Percentiles rank a stretch among this genome's conserved stretches.
Evolutionary conservation across 2,113 vertebrate species (phyloP).

Genomic region (Pelecanoides urinatrix): DNA sequence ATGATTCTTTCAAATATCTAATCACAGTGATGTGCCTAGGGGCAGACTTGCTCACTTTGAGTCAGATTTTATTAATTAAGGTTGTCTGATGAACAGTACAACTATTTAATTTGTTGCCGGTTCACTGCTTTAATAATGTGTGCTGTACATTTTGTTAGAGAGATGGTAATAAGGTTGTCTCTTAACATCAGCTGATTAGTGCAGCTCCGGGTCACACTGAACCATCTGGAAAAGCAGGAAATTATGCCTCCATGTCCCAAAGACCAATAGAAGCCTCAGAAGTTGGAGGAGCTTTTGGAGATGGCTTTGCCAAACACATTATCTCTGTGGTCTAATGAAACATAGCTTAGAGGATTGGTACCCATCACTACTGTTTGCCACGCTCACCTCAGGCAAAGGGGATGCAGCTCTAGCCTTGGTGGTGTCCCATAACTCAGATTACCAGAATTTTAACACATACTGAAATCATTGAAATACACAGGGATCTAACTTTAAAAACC

Average conservation of each 20-base stretch:
- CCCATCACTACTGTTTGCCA: too few relatives aligned
- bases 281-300: neutral
- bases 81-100: neutral
- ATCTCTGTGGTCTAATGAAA: neutral
- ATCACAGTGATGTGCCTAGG: neutral
- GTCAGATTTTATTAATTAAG: constrained; percentile 25
- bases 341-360: neutral
- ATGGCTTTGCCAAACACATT: neutral
- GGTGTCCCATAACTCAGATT: neutral
- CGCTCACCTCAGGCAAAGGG: neutral
- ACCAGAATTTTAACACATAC: neutral
- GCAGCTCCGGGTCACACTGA: neutral
- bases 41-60: neutral
- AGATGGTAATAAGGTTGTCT: neutral
- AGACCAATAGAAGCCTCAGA: neutral
- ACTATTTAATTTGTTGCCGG: neutral
- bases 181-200: neutral
- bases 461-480: neutral
- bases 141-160: neutral
- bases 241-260: neutral
- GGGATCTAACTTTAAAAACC: neutral
- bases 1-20: neutral
- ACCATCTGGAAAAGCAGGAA: neutral
- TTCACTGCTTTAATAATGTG: neutral
- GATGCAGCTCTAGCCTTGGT: neutral